These are phyloP conservation scores for Egretta garzetta DNA, from an alignment of 2,113 vertebrate genomes.

Conservation along the genomic window DNA sequence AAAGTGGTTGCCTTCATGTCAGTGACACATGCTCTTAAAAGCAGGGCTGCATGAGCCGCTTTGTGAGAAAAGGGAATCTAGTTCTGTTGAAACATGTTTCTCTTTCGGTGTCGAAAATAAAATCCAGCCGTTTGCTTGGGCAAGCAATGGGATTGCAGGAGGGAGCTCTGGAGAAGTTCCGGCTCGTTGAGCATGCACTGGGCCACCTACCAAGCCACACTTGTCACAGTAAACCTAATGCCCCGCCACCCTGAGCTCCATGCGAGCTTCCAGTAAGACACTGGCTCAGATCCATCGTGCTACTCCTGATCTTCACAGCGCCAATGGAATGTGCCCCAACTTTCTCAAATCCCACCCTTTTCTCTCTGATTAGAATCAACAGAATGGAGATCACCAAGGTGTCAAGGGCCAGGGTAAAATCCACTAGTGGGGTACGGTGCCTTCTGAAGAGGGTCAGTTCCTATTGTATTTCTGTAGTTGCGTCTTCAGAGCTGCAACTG, in stretches of 20 bases:
- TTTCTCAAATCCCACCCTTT: background rate
- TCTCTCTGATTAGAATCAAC: background rate
- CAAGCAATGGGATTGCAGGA: background rate
- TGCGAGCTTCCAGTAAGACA: background rate
- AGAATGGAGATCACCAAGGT: background rate
- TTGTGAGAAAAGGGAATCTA: background rate
- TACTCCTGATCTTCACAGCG: background rate
- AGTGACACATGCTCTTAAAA: background rate
- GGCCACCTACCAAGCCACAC: background rate
- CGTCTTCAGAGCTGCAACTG: background rate
- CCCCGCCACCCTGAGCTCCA: fast-evolving
- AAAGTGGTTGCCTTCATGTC: background rate
- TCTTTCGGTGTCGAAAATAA: background rate
- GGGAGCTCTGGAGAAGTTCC: background rate
- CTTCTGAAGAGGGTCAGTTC: background rate
- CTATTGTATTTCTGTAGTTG: background rate
- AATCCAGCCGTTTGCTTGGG: background rate
- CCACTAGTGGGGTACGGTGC: fast-evolving
- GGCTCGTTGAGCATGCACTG: background rate
- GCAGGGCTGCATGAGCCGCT: background rate
- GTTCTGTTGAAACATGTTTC: background rate
- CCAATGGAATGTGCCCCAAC: background rate
- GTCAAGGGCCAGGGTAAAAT: background rate
- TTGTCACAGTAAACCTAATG: background rate
- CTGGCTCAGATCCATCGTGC: background rate